Conservation (phyloP, 1,140 invertebrate species). For the Drosophila ogumai region DNA sequence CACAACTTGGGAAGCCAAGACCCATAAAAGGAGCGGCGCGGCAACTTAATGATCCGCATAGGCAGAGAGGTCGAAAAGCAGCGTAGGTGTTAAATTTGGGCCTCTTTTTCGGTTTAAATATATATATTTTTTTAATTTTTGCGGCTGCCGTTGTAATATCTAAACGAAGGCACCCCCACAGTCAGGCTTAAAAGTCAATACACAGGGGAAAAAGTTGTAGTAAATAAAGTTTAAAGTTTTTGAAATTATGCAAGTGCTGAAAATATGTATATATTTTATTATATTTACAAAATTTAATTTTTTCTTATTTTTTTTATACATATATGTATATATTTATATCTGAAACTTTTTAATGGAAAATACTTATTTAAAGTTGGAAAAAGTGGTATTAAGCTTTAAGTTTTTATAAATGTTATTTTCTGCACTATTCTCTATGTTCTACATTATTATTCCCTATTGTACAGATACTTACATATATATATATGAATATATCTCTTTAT, state of each 20-base stretch:
- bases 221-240: neutral
- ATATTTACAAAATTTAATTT: no score
- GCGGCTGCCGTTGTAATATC: slow-evolving; percentile 45
- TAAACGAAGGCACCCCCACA: slow-evolving; percentile 61
- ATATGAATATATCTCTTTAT: neutral
- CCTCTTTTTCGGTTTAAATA: slow-evolving; percentile 19
- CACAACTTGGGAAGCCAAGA: slow-evolving; percentile 15
- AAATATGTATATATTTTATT: no score
- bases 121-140: slow-evolving; percentile 1
- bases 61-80: slow-evolving; percentile 21
- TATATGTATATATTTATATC: no score
- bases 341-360: no score
- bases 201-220: neutral
- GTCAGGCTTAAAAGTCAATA: neutral
- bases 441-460: neutral
- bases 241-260: neutral
- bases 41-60: slow-evolving; percentile 68
- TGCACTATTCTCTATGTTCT: no score
- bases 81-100: slow-evolving; percentile 55
- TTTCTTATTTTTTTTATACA: no score
- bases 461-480: neutral
- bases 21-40: slow-evolving; percentile 53
- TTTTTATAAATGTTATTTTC: neutral
- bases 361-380: no score
- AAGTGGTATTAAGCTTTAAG: no score